Conservation (phyloP, 2,113 vertebrate genomes). For the Gobiocypris rarus region DNA sequence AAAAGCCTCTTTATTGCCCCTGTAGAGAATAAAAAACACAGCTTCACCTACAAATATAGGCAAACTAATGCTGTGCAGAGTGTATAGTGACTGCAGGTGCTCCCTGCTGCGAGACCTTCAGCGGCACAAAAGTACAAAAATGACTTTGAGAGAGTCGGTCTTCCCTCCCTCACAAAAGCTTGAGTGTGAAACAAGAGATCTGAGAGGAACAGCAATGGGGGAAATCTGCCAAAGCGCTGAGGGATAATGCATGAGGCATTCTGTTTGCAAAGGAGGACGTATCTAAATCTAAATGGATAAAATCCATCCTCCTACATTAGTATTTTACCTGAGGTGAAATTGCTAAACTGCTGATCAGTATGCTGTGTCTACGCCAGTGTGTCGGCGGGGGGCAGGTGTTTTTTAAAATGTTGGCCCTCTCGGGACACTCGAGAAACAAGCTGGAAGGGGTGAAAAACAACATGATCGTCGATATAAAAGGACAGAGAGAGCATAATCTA, state of each 20-base stretch:
- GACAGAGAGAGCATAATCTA: slow-evolving; percentile 7
- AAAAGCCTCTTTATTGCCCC: slow-evolving; percentile 41
- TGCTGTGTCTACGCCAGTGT: neutral
- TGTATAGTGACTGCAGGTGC: slow-evolving; percentile 28
- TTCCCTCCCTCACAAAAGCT: slow-evolving; percentile 32
- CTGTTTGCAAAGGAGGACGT: neutral
- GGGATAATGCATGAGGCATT: neutral
- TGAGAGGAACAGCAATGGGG: neutral
- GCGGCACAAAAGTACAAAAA: slow-evolving; percentile 39
- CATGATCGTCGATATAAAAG: neutral
- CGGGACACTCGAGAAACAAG: slow-evolving; percentile 1
- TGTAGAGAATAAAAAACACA: slow-evolving; percentile 41
- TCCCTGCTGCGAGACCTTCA: slow-evolving; percentile 45
- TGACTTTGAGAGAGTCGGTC: slow-evolving; percentile 42
- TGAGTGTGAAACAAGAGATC: slow-evolving; percentile 39
- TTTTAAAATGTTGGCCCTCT: neutral
- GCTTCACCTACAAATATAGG: slow-evolving; percentile 66
- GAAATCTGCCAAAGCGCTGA: neutral
- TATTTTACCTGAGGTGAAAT: slow-evolving; percentile 33
- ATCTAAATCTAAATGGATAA: slow-evolving; percentile 34
- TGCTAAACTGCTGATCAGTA: slow-evolving; percentile 1
- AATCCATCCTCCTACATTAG: slow-evolving; percentile 34
- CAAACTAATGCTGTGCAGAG: slow-evolving; percentile 60
- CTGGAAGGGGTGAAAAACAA: slow-evolving; percentile 8
- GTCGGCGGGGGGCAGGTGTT: neutral